Base-by-base conservation (phyloP, 2,797 vertebrate species). In the Botia almorhae region DNA sequence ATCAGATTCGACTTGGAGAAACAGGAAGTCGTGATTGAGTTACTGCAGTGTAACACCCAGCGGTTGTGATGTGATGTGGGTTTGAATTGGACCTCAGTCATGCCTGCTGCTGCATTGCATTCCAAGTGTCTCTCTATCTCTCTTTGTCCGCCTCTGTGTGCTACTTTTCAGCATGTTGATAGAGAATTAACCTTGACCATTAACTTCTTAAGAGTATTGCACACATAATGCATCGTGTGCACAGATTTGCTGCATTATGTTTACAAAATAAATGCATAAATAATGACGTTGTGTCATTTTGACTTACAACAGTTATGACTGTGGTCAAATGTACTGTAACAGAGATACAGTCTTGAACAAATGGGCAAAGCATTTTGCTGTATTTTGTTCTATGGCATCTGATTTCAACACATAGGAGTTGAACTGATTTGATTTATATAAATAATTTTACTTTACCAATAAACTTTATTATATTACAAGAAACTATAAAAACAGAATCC, bases 1-100 rank as follows among this genome's bases (percentile, higher is more conserved):
- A 58, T 69, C 67, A 33, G 43, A 60, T 83, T 76, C 71, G 60
- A 76, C 70, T 74, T 81, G 84, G 79, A 76, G 17, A 33, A 63
- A 26, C 46, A 11, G 50, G 48, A 65, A 74, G 61, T 33, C 65
- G 33, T 73, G 79, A 55, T 78, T 71, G 69, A 55, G 65, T 56
- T 78, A 61, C 78, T 78, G 84, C 84, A 81, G 74, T 68, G 75
- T 29, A 26, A 73, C 55, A 74, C 61, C 50, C 51, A 14, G 50
- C 53, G 63, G 61, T 71, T 65, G 64, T 13, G 65, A 56, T 79
- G 72, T 60, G 58, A 51, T 58, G 16, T 63, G 81, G 74, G 69
- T 85, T 80, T 76, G 68, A 51, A 83, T 78, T 76, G 73, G 79
- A 60, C 76, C 76, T 55, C 21, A 76, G 68, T 65, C 73, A 61